phyloP scores from a whole-genome alignment of 2,888 invertebrate species.

The Melanostoma mellinum region DNA sequence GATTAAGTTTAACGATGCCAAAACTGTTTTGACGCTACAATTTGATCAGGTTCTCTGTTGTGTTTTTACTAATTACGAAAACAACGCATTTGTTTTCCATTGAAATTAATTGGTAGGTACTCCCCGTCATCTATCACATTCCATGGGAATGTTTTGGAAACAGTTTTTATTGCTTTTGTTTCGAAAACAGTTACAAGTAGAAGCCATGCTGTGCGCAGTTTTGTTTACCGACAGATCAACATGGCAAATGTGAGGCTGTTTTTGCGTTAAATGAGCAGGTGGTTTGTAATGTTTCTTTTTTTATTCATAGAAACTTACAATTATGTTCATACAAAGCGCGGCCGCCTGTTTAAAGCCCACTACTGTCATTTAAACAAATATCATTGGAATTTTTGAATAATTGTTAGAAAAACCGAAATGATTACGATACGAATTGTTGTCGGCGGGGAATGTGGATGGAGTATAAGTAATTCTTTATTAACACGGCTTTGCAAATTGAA shows the following conservation, averaged over 20 bases:
- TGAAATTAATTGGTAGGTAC: not conserved
- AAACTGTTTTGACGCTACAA: no score
- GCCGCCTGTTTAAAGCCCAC: conserved; percentile 63
- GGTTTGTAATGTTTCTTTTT: conserved; percentile 21
- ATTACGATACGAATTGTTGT: conserved; percentile 6
- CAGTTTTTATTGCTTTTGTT: conserved; percentile 14
- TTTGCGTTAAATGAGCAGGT: conserved; percentile 40
- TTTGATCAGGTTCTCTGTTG: no score
- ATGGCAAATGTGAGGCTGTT: conserved; percentile 41
- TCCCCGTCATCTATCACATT: conserved; percentile 33
- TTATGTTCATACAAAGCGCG: conserved; percentile 59
- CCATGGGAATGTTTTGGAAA: conserved; percentile 31
- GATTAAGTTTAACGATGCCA: no score
- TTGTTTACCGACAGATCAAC: conserved; percentile 48
- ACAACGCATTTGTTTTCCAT: conserved; percentile 1
- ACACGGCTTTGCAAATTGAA: not conserved
- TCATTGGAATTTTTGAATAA: conserved; percentile 24
- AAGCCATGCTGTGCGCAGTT: conserved; percentile 40
- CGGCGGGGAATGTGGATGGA: not conserved
- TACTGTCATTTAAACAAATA: conserved; percentile 33
- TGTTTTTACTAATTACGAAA: no score
- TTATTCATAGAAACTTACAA: not conserved
- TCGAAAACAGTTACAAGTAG: conserved; percentile 16
- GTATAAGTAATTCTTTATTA: not conserved
- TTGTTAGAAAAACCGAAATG: conserved; percentile 1